phyloP scores from a whole-genome alignment of 1,140 invertebrate genomes.

The Scaptomyza hsui region DNA sequence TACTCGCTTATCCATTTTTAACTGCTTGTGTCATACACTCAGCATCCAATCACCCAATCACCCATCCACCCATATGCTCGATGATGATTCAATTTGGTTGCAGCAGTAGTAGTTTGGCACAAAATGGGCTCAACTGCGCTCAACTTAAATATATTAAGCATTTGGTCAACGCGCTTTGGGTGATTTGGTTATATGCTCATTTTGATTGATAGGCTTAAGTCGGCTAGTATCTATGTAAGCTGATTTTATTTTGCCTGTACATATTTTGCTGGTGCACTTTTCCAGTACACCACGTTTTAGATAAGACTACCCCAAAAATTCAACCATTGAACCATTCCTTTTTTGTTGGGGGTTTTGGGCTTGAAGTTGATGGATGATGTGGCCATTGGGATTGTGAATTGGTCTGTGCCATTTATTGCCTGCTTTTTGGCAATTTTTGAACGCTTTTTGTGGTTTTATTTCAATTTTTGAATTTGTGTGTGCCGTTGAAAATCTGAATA shows the following conservation, averaged over 20 bases:
- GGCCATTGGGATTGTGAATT: slow-evolving; percentile 13
- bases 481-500: no score
- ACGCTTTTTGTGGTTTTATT: slow-evolving; percentile 12
- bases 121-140: slow-evolving; percentile 65
- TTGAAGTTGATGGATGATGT: slow-evolving; percentile 62
- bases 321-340: slow-evolving; percentile 43
- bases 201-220: slow-evolving; percentile 73
- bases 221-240: slow-evolving; percentile 28
- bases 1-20: slow-evolving; percentile 72
- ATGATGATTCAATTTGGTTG: slow-evolving; percentile 79
- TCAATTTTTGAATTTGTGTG: slow-evolving; percentile 33
- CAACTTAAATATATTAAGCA: slow-evolving; percentile 57
- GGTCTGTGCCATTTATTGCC: not conserved
- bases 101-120: slow-evolving; percentile 46
- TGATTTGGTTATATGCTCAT: slow-evolving; percentile 59
- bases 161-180: slow-evolving; percentile 52
- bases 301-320: slow-evolving; percentile 29
- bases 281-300: slow-evolving; percentile 31
- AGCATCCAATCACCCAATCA: slow-evolving; percentile 8
- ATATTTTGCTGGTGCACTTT: slow-evolving; percentile 45
- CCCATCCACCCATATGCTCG: slow-evolving; percentile 7
- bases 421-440: slow-evolving; percentile 30
- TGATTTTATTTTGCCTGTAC: slow-evolving; percentile 44
- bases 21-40: slow-evolving; percentile 57
- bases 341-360: slow-evolving; percentile 25